Base-by-base conservation (phyloP, 2,888 invertebrate genomes). In the Heliothis peltigera region DNA sequence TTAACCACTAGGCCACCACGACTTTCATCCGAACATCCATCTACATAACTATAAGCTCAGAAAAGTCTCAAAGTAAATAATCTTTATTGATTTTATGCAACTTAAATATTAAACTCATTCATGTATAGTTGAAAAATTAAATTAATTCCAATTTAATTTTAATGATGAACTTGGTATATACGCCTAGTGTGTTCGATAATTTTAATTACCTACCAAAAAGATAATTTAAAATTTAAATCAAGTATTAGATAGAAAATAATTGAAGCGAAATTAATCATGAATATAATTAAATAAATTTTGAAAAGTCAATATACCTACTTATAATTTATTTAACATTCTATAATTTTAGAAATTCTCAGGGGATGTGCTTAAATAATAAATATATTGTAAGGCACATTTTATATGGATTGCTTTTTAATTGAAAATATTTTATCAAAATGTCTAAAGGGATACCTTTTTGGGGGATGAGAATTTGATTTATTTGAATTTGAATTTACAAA, bases 321-420 rank as follows among this genome's bases (percentile, higher is more conserved):
- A 3, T 4, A 2, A 46, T 64, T 51, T 43, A 35, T 58, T 55
- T 54, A 44, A 35, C 7, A 18, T 58, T 64, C 0, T 12, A 19
- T 10, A 43, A n/a, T 25, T 4, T 49, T 6, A 28, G 5, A 15
- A 19, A 1, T 6, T 25, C 15, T 0, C 28, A 4, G 8, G 21
- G 19, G 17, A 44, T 17, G 12, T 21, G 1, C 6, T 4, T 2
- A 53, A 39, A 48, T 43, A 56, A 67, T 53, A 62, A 56, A 67
- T 53, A 62, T 67, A 61, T n/a, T 10, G 4, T 12, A 32, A n/a
- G 32, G 10, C 10, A 54, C 19, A 58, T 69, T 58, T 35, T 1
- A 39, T 12, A 59, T 28, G 19, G 17, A 56, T 59, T 58, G 35
- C n/a, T 58, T 69, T 58, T 18, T 58, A 46, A 64, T 57, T 51